Evolutionary conservation across 2,113 vertebrate genomes (phyloP), one percentile per base, ranked within the genome.

Genomic region (Tylochromis polylepis): DNA sequence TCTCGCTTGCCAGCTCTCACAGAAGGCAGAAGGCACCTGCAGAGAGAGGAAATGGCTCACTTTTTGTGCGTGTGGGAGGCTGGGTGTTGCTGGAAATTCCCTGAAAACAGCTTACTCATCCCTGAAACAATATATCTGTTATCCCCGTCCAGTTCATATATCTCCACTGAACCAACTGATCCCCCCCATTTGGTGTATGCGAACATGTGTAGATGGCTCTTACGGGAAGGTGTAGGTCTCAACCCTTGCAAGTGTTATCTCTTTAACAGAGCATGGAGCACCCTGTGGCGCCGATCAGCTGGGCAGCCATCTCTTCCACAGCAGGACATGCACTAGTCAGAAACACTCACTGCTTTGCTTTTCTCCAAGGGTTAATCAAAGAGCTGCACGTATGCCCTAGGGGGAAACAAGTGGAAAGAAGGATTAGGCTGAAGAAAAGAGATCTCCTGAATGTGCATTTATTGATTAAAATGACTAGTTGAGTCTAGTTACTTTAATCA

Each of bases 261-360:
- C 79, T 90, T 87, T 85, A 89, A 81, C 88, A 51, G 89, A 87
- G 75, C 83, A 88, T 72, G 84, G 27, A 79, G 85, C 55, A 6
- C 57, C 90, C 79, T 84, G 88, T 38, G 20, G 89, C 60, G 85
- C 18, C 4, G 24, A 88, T 88, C 88, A 93, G 88, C 75, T 82
- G 75, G 90, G 83, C 8, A 38, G 81, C 92, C 55, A 72, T 90
- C 70, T 92, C 84, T 80, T 46, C 85, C 85, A n/a, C 87, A 88
- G 86, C 79, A 34, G 46, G 88, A 86, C 80, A 81, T 83, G 38
- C 14, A 20, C 67, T 34, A 81, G 78, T 81, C 51, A 83, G 22
- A 80, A 67, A 31, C 38, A 18, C 75, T 84, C 11, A 8, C 55
- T 53, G 38, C 83, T 82, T 78, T 90, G 34, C 81, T 92, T 86